Percentiles rank a stretch among this genome's conserved stretches.
Evolutionary conservation across 2,113 vertebrate genomes (phyloP).

Genomic region (Cochlearius cochlearius): DNA sequence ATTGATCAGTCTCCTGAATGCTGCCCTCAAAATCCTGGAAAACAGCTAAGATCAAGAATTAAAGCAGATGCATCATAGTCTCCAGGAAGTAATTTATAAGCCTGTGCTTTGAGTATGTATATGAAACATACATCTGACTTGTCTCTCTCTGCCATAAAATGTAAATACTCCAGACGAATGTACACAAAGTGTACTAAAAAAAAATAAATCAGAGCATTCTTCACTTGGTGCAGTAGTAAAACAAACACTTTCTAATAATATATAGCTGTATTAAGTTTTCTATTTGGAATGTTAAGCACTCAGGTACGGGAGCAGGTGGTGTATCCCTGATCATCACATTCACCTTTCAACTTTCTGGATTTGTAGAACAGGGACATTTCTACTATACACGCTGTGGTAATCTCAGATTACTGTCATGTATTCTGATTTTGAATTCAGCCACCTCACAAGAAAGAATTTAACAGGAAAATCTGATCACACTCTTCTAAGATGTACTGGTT

Average conservation of each 20-base stretch:
- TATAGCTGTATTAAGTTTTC: background rate
- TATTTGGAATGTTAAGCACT: background rate
- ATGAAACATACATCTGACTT: background rate
- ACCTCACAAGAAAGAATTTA: background rate
- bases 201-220: background rate
- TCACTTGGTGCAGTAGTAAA: background rate
- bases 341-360: background rate
- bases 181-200: constrained; percentile 1
- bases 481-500: background rate
- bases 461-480: background rate
- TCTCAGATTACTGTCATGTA: background rate
- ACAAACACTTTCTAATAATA: background rate
- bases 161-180: constrained; percentile 12
- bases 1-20: constrained; percentile 33
- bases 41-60: constrained; percentile 34
- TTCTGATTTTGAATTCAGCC: background rate
- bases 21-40: constrained; percentile 21
- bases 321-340: background rate
- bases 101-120: background rate
- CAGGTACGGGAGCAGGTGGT: background rate
- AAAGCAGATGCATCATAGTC: background rate
- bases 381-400: background rate
- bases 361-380: background rate
- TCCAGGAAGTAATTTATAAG: constrained; percentile 35
- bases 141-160: constrained; percentile 31